Evolutionary conservation across 2,113 vertebrate genomes (phyloP).

Genomic region (Siniperca chuatsi): DNA sequence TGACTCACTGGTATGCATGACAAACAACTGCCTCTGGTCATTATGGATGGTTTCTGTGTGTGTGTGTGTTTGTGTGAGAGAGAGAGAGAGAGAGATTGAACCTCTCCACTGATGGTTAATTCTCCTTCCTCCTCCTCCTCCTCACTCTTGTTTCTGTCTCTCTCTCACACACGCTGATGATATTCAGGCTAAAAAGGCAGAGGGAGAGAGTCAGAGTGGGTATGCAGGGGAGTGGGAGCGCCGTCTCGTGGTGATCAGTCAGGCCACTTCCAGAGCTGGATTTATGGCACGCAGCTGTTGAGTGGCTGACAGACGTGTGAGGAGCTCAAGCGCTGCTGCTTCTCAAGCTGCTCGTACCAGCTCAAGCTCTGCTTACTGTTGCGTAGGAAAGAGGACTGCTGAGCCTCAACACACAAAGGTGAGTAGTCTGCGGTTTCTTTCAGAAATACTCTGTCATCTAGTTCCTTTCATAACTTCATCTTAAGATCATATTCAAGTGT

Average conservation of each 20-base stretch:
- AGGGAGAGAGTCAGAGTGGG: conserved; percentile 38
- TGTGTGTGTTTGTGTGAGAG: not conserved
- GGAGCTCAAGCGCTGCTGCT: conserved; percentile 67
- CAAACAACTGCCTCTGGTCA: conserved; percentile 56
- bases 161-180: conserved; percentile 20
- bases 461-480: conserved; percentile 1
- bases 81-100: conserved; percentile 8
- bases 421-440: conserved; percentile 61
- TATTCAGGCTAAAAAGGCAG: conserved; percentile 33
- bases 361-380: conserved; percentile 52
- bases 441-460: not conserved
- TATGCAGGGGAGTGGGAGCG: conserved; percentile 62
- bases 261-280: conserved; percentile 72
- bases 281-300: conserved; percentile 88
- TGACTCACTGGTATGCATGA: conserved; percentile 70
- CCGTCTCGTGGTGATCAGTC: conserved; percentile 71
- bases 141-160: not conserved
- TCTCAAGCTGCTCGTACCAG: conserved; percentile 65
- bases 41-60: conserved; percentile 9
- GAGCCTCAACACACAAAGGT: conserved; percentile 71
- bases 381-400: conserved; percentile 53
- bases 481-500: conserved; percentile 8
- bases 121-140: conserved; percentile 1
- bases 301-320: conserved; percentile 83
- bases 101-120: conserved; percentile 23